Percentiles rank a stretch among this genome's conserved stretches.
Evolutionary conservation across 2,113 vertebrate genomes (phyloP).

Genomic region (Laterallus jamaicensis): DNA sequence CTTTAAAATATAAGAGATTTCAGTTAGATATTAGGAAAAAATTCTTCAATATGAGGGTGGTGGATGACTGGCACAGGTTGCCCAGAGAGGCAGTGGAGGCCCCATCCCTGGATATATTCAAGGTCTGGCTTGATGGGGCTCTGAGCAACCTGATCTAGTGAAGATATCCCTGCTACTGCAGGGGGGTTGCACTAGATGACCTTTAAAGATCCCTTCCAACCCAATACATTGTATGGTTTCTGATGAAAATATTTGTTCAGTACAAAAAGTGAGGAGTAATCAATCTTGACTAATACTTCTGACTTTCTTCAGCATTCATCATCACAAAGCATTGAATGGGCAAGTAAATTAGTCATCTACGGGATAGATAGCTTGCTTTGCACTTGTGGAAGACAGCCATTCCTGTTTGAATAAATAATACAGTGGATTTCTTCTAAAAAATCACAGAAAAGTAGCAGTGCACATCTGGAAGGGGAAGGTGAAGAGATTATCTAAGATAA

Average conservation of each 20-base stretch:
- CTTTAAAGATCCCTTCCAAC: too few species aligned
- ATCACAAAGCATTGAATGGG: background rate
- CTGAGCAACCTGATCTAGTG: too few species aligned
- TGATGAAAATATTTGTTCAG: background rate
- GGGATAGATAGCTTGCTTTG: background rate
- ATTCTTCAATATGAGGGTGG: too few species aligned
- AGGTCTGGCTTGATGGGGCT: too few species aligned
- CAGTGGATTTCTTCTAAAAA: background rate
- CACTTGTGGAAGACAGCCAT: background rate
- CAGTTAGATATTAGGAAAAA: too few species aligned
- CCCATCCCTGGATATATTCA: too few species aligned
- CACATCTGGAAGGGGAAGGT: background rate
- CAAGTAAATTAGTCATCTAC: background rate
- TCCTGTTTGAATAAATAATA: slow-evolving; percentile 1
- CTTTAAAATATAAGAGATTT: too few species aligned
- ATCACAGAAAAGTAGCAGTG: background rate
- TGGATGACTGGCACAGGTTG: too few species aligned
- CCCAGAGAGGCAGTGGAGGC: too few species aligned
- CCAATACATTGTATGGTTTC: background rate
- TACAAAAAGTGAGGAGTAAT: background rate
- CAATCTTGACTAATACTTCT: background rate
- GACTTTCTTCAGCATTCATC: background rate
- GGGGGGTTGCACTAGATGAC: too few species aligned
- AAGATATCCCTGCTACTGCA: too few species aligned
- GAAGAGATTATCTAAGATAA: background rate